Evolutionary conservation across 2,797 vertebrate genomes (phyloP), one percentile per base, ranked within the genome.

Genomic region (Rachycentron canadum): DNA sequence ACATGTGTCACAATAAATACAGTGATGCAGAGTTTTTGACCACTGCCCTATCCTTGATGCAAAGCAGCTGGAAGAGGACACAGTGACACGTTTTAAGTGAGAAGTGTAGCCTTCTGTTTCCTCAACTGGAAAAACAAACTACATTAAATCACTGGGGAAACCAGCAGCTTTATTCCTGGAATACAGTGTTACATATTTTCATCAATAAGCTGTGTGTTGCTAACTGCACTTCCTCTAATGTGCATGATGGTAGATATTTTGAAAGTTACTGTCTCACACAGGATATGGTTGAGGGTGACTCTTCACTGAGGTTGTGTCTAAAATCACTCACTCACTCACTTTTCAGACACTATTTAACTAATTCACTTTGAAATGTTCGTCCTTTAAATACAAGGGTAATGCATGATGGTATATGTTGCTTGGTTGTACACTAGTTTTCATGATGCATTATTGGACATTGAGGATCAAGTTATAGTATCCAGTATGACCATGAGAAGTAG

Each of bases 161-260:
- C 7, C 19, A 7, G 23, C n/a, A 28, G 50, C 43, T 49, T 56
- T 13, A 55, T 23, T 50, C 5, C 36, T 38, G 0, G 41, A 59
- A 26, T 12, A 28, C 43, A 16, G 26, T 77, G 23, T n/a, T n/a
- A n/a, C 50, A 69, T 65, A 65, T 63, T 59, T 38, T 16, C 23
- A 11, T 6, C 10, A 19, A 8, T 26, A 28, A 36, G 2, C 16
- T 38, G 4, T 50, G 14, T 4, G 14, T 41, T 56, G 19, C 49
- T 8, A 17, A 58, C 67, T 41, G n/a, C 0, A 5, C 17, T 23
- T 58, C n/a, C 34, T 34, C 1, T 0, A 43, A 28, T 25, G 32
- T 19, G 32, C 14, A n/a, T 21, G 50, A 38, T 57, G 17, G 4
- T 26, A 3, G 21, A 26, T 12, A 36, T 10, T 38, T 53, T 49